phyloP scores from a whole-genome alignment of 2,797 vertebrate genomes.

The Notoglanidium macrostoma region DNA sequence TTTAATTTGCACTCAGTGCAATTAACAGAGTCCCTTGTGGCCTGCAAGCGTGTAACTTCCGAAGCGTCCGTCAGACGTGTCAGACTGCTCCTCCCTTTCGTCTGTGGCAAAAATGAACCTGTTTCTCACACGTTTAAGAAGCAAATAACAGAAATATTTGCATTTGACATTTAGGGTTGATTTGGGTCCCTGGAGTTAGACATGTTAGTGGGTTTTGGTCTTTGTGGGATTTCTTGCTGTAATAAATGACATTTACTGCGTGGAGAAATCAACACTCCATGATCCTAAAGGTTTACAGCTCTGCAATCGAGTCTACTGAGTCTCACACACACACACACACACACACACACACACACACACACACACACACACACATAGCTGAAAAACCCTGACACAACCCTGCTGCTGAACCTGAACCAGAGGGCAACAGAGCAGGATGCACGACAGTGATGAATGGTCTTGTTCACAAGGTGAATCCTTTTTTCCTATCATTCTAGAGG shows the following conservation, averaged over 20 bases:
- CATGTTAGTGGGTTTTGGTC: constrained; percentile 28
- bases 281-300: constrained; percentile 40
- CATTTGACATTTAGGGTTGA: constrained; percentile 59
- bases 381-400: constrained; percentile 1
- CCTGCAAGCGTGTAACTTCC: constrained; percentile 41
- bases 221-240: constrained; percentile 39
- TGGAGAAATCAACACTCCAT: constrained; percentile 35
- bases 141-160: constrained; percentile 50
- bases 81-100: constrained; percentile 24
- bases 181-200: constrained; percentile 43
- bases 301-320: constrained; percentile 24
- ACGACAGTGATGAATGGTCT: constrained; percentile 38
- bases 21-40: constrained; percentile 55
- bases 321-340: constrained; percentile 35
- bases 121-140: constrained; percentile 25
- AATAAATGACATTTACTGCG: constrained; percentile 49
- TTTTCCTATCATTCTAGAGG: constrained; percentile 25
- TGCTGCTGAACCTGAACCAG: constrained; percentile 30
- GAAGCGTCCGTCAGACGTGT: constrained; percentile 41
- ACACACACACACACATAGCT: not conserved
- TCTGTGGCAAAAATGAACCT: constrained; percentile 16
- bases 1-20: constrained; percentile 55
- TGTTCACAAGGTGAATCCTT: constrained; percentile 36
- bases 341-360: constrained; percentile 42
- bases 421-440: constrained; percentile 20